A percentile compares a stretch with the other conserved stretches of the same genome.
Evolutionary conservation across 2,888 invertebrate species (phyloP).

Genomic region (Sialis fuliginosa): DNA sequence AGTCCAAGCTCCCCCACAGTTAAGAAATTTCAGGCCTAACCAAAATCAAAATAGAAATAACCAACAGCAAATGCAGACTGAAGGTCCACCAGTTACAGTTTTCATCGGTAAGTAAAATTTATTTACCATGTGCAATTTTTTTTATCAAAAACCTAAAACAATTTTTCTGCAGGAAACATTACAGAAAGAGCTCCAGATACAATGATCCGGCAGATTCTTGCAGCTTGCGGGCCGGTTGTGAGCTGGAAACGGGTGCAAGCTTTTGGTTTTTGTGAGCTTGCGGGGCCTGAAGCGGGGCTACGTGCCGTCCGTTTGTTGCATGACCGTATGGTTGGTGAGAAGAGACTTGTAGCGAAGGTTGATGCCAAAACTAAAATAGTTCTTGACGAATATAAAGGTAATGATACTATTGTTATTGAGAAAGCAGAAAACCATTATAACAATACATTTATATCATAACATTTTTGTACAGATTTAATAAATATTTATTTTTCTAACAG

Average conservation of each 20-base stretch:
- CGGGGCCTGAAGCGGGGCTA: constrained; percentile 86
- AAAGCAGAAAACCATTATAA: too few relatives aligned
- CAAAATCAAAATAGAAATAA: constrained; percentile 11
- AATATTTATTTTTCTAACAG: constrained; percentile 17
- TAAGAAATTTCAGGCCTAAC: constrained; percentile 21
- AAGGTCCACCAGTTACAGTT: constrained; percentile 87
- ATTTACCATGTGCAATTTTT: neutral
- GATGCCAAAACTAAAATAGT: constrained; percentile 94
- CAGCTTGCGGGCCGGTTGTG: constrained; percentile 84
- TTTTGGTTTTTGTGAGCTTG: constrained; percentile 97
- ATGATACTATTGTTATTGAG: constrained; percentile 4
- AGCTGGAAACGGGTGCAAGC: constrained; percentile 97
- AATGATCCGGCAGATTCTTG: constrained; percentile 82
- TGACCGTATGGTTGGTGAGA: constrained; percentile 82
- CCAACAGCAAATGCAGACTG: constrained; percentile 22
- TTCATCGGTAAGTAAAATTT: constrained; percentile 58
- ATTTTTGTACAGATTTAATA: neutral
- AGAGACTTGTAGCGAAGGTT: constrained; percentile 86
- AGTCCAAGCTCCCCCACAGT: constrained; percentile 25
- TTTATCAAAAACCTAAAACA: neutral
- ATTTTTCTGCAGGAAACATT: constrained; percentile 48
- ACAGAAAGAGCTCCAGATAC: constrained; percentile 88
- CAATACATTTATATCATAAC: too few relatives aligned
- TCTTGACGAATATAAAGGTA: constrained; percentile 83
- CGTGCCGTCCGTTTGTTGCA: constrained; percentile 85